Conservation (phyloP, 2,888 invertebrate species). For the Tetragonisca angustula region DNA sequence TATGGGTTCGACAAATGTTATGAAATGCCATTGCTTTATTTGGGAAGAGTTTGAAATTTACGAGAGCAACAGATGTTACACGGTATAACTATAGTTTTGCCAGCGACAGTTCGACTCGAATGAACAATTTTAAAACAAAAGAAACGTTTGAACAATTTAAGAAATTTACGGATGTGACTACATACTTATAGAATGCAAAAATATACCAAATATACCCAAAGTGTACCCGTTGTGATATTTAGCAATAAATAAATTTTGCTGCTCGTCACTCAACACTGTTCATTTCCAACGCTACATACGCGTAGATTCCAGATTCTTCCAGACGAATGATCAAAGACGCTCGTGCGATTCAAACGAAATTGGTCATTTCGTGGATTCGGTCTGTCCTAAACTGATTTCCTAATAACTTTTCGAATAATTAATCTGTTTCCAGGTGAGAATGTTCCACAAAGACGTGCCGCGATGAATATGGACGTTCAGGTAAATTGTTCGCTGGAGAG, state of each 20-base stretch:
- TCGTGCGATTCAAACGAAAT: not conserved
- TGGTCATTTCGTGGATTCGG: not conserved
- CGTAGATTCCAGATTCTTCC: not conserved
- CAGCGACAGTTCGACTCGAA: not conserved
- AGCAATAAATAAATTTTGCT: not conserved
- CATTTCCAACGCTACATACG: too few species aligned
- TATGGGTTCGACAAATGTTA: too few species aligned
- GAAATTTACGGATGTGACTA: not conserved
- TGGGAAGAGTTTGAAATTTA: not conserved
- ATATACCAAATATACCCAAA: not conserved
- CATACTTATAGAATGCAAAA: not conserved
- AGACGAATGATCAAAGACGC: not conserved
- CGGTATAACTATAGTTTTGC: not conserved
- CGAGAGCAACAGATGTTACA: not conserved
- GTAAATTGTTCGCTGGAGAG: slow-evolving; percentile 5
- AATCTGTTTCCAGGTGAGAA: slow-evolving; percentile 26
- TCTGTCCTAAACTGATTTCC: not conserved
- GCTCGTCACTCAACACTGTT: too few species aligned
- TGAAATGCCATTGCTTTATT: not conserved
- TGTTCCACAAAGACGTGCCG: not conserved
- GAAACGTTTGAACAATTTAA: too few species aligned
- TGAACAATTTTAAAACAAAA: too few species aligned
- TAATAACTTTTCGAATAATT: not conserved
- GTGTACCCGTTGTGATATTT: not conserved
- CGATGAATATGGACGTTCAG: slow-evolving; percentile 26